These are phyloP conservation scores for Drosophila planitibia DNA, from an alignment of 2,888 invertebrate genomes.

Conservation along the genomic window DNA sequence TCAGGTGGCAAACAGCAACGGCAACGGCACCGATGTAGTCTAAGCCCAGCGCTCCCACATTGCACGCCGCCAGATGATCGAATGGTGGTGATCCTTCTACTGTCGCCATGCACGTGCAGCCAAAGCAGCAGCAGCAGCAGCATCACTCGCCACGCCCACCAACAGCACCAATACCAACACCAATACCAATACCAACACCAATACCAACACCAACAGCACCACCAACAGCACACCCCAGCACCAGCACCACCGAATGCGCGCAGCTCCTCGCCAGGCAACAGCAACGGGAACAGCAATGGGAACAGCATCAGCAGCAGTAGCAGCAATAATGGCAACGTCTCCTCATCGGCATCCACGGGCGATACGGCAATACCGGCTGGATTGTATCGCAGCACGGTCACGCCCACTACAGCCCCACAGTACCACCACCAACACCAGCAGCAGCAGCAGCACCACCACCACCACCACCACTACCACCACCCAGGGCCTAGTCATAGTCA, in stretches of 20 bases:
- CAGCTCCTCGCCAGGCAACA: constrained; percentile 30
- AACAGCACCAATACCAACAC: constrained; percentile 28
- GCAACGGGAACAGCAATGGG: constrained; percentile 21
- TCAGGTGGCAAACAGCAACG: constrained; percentile 1
- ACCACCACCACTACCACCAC: constrained; percentile 22
- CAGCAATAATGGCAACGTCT: constrained; percentile 69
- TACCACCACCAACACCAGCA: constrained; percentile 29
- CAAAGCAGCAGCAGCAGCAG: constrained; percentile 69
- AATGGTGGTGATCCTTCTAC: constrained; percentile 86
- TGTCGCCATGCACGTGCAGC: constrained; percentile 84
- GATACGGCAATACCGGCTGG: constrained; percentile 83
- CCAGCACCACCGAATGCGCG: constrained; percentile 17
- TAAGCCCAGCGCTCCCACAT: constrained; percentile 47
- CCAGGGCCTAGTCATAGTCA: constrained; percentile 72
- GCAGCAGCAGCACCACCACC: constrained; percentile 23
- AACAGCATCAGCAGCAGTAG: constrained; percentile 8
- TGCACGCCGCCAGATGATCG: constrained; percentile 84
- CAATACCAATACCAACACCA: constrained; percentile 16
- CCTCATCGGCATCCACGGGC: constrained; percentile 84
- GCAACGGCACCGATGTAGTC: constrained; percentile 60
- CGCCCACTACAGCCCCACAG: constrained; percentile 2
- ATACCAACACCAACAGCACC: constrained; percentile 17
- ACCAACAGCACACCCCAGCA: constrained; percentile 13
- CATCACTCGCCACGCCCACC: constrained; percentile 38
- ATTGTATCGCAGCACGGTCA: constrained; percentile 41